These are phyloP conservation scores for Hemiprocne comata DNA, from an alignment of 2,113 vertebrate genomes.

Conservation along the genomic window DNA sequence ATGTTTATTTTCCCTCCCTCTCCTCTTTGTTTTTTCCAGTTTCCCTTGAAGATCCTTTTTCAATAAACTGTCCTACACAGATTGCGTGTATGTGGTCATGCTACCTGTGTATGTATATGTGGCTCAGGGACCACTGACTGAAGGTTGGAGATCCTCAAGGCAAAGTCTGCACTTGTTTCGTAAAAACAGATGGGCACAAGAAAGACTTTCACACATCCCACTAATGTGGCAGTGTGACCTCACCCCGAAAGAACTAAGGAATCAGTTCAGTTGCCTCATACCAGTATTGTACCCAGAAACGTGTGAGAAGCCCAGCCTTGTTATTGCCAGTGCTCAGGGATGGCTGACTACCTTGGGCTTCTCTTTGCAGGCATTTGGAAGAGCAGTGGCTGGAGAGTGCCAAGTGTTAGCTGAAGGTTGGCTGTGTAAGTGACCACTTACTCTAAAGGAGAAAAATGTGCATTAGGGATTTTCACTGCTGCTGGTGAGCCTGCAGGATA, in stretches of 20 bases:
- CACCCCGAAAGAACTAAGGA: not conserved
- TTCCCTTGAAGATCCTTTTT: not conserved
- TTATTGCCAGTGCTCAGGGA: not conserved
- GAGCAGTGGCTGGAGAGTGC: not conserved
- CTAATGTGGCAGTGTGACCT: not conserved
- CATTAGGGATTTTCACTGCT: constrained; percentile 2
- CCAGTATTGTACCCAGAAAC: not conserved
- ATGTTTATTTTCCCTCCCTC: not conserved
- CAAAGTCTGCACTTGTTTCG: not conserved
- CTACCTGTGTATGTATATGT: not conserved
- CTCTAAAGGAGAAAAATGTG: not conserved
- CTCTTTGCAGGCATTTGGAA: not conserved
- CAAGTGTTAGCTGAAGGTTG: accelerated
- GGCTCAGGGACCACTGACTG: not conserved
- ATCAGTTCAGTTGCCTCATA: not conserved
- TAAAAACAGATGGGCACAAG: not conserved
- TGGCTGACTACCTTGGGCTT: not conserved
- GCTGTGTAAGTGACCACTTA: not conserved
- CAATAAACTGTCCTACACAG: not conserved
- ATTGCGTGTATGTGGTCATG: not conserved
- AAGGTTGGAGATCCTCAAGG: not conserved
- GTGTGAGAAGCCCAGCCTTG: not conserved
- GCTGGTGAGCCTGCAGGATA: not conserved
- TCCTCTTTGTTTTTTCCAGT: not conserved
- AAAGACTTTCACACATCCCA: not conserved